phyloP scores from a whole-genome alignment of 1,140 invertebrate species.

The Drosophila repleta region DNA sequence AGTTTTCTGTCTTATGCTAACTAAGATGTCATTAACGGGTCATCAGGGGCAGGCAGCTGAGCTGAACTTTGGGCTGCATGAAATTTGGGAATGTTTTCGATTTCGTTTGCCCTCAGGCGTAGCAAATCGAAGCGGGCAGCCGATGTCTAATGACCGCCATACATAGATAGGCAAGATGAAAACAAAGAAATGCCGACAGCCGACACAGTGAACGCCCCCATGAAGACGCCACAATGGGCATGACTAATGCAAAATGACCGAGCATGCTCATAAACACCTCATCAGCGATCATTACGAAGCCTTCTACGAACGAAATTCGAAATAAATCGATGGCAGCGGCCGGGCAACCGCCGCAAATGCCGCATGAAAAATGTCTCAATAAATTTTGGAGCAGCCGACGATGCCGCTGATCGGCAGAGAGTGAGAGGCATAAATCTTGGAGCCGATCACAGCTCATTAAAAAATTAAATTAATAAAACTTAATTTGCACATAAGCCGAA shows the following conservation, averaged over 20 bases:
- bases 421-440: slow-evolving; percentile 59
- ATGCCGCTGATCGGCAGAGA: slow-evolving; percentile 18
- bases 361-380: slow-evolving; percentile 69
- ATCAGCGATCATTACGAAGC: slow-evolving; percentile 77
- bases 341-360: slow-evolving; percentile 13
- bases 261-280: slow-evolving; percentile 75
- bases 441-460: slow-evolving; percentile 71
- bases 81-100: slow-evolving; percentile 56
- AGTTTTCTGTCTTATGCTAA: background rate
- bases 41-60: background rate
- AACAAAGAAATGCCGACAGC: slow-evolving; percentile 47
- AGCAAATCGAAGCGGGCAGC: slow-evolving; percentile 51
- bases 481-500: slow-evolving; percentile 64
- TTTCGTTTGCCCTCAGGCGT: slow-evolving; percentile 48
- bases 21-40: background rate
- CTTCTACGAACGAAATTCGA: slow-evolving; percentile 72
- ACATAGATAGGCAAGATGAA: slow-evolving; percentile 51
- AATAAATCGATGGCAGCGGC: slow-evolving; percentile 53
- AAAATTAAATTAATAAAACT: slow-evolving; percentile 81
- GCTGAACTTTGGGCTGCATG: slow-evolving; percentile 14
- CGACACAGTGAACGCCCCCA: slow-evolving; percentile 47
- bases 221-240: slow-evolving; percentile 51
- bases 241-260: slow-evolving; percentile 77
- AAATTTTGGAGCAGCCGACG: slow-evolving; percentile 50
- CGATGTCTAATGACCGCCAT: slow-evolving; percentile 65